A percentile compares a stretch with the other conserved stretches of the same genome.
Conservation (phyloP, 2,113 vertebrate genomes). For the Probosciger aterrimus region DNA sequence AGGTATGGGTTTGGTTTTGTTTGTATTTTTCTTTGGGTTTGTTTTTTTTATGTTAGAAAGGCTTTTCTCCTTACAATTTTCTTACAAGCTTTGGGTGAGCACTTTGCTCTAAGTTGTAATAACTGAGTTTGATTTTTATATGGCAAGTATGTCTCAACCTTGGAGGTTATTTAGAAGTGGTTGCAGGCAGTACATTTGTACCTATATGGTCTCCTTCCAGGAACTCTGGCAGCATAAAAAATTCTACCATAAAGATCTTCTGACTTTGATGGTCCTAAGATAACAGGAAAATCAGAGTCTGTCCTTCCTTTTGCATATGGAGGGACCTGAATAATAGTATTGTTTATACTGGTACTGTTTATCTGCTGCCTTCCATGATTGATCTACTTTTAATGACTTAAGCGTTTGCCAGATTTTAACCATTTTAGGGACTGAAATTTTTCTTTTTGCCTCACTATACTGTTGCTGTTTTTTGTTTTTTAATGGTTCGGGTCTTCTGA, state of each 20-base stretch:
- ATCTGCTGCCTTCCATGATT: background rate
- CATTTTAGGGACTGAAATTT: background rate
- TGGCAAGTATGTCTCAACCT: background rate
- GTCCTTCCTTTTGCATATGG: background rate
- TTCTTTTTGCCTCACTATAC: background rate
- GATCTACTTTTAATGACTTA: background rate
- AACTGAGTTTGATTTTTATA: background rate
- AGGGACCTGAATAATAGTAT: background rate
- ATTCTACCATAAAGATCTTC: background rate
- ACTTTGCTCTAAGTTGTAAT: background rate
- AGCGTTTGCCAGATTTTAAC: background rate
- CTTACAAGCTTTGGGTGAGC: background rate
- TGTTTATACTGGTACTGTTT: background rate
- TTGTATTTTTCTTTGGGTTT: background rate
- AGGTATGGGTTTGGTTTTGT: background rate
- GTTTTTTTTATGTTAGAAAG: background rate
- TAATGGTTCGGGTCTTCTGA: background rate
- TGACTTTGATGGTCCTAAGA: background rate
- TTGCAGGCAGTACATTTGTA: background rate
- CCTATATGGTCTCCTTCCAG: background rate
- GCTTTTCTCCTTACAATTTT: background rate
- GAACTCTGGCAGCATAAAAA: background rate
- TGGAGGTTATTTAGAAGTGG: background rate
- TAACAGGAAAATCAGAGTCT: background rate
- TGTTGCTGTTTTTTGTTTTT: background rate